Percentiles rank a stretch among this genome's conserved stretches.
Evolutionary conservation across 2,113 vertebrate genomes (phyloP).

Genomic region (Boleophthalmus pectinirostris): DNA sequence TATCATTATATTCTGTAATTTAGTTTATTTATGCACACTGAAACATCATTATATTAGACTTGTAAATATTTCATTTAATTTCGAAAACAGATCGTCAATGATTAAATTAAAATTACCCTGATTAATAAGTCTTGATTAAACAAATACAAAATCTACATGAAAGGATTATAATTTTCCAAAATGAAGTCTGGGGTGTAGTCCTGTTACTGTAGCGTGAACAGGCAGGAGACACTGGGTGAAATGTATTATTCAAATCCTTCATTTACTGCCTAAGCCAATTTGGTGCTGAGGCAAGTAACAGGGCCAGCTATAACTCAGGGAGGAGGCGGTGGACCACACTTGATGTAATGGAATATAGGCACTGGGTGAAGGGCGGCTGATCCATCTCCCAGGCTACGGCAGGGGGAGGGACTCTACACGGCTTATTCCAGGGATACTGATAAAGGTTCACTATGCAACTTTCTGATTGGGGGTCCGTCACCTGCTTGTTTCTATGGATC

Average conservation of each 20-base stretch:
- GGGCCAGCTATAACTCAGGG: constrained; percentile 64
- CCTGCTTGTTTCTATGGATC: too few species aligned
- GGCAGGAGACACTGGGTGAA: constrained; percentile 58
- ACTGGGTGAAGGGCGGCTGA: constrained; percentile 62
- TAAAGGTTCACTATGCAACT: neutral
- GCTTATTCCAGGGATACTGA: constrained; percentile 32
- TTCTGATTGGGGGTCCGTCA: too few species aligned
- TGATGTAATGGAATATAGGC: constrained; percentile 74
- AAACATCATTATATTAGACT: neutral
- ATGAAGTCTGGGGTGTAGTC: constrained; percentile 40
- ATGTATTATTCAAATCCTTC: constrained; percentile 77
- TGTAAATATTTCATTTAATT: neutral
- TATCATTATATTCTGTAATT: neutral
- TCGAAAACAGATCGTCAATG: neutral
- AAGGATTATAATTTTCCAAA: constrained; percentile 58
- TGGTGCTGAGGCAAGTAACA: constrained; percentile 63
- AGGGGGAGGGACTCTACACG: constrained; percentile 42
- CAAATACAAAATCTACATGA: constrained; percentile 32
- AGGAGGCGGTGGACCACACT: constrained; percentile 58
- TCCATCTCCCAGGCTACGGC: constrained; percentile 61
- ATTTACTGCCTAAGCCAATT: constrained; percentile 79
- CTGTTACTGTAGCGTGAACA: constrained; percentile 31
- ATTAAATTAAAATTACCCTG: neutral
- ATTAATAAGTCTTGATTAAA: constrained; percentile 19
- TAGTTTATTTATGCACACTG: neutral